A percentile compares a stretch with the other conserved stretches of the same genome.
phyloP scores from a whole-genome alignment of 2,888 invertebrate species.

The Cyrtodaria siliqua region DNA sequence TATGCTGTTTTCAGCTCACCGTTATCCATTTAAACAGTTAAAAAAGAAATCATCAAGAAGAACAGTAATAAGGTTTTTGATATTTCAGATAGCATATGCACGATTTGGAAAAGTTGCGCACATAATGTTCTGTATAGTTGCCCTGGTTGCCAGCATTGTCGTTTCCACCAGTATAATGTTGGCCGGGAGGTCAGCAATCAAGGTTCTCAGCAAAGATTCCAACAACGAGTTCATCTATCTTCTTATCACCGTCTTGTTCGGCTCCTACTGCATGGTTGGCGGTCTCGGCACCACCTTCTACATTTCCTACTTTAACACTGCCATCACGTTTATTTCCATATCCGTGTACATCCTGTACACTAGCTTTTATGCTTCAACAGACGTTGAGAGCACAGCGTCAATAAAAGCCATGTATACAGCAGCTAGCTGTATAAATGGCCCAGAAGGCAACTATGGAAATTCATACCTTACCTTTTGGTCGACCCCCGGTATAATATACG shows the following conservation, averaged over 20 bases:
- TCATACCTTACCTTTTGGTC: constrained; percentile 76
- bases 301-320: constrained; percentile 81
- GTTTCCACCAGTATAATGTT: constrained; percentile 73
- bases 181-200: constrained; percentile 70
- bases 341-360: constrained; percentile 72
- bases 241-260: constrained; percentile 72
- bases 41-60: no score
- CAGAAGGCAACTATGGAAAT: constrained; percentile 70
- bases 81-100: constrained; percentile 73
- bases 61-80: background rate
- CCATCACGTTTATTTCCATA: constrained; percentile 76
- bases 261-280: constrained; percentile 78
- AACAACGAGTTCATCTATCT: constrained; percentile 75
- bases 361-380: constrained; percentile 56
- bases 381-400: constrained; percentile 41
- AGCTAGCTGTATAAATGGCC: constrained; percentile 67
- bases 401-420: constrained; percentile 69
- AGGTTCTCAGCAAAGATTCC: constrained; percentile 74
- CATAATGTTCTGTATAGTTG: constrained; percentile 75
- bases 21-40: no score
- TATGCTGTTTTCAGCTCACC: no score
- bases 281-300: constrained; percentile 82
- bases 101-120: constrained; percentile 79
- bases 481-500: constrained; percentile 72
- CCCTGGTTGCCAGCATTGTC: constrained; percentile 75